A percentile compares a stretch with the other conserved stretches of the same genome.
Evolutionary conservation across 2,888 invertebrate species (phyloP).

Genomic region (Oscheius sp.): DNA sequence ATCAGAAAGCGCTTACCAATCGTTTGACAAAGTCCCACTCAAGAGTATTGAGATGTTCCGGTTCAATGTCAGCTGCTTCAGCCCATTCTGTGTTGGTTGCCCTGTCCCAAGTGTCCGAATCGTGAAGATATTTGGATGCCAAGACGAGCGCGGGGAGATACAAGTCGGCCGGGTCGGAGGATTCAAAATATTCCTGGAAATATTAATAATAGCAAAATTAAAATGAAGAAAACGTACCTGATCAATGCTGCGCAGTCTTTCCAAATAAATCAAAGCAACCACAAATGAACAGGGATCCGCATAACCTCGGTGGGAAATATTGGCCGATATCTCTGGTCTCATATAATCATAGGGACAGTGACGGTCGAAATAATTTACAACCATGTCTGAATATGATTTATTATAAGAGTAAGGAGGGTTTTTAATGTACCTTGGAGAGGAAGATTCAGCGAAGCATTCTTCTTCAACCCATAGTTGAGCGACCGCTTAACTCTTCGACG

Average conservation of each 20-base stretch:
- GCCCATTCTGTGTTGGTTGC: constrained; percentile 89
- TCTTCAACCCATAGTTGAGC: constrained; percentile 83
- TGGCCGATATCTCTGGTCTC: constrained; percentile 66
- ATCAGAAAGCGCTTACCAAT: constrained; percentile 78
- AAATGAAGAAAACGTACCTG: constrained; percentile 38
- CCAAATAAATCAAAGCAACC: constrained; percentile 90
- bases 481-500: constrained; percentile 84
- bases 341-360: constrained; percentile 67
- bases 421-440: constrained; percentile 62
- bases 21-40: constrained; percentile 76
- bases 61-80: constrained; percentile 82
- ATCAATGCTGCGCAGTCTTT: constrained; percentile 82
- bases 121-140: constrained; percentile 93
- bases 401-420: too few relatives aligned
- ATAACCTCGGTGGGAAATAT: constrained; percentile 78
- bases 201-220: background rate
- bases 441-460: constrained; percentile 60
- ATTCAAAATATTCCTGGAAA: constrained; percentile 85
- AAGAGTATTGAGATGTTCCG: constrained; percentile 83
- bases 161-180: constrained; percentile 87
- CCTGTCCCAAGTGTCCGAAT: constrained; percentile 87
- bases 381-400: constrained; percentile 70
- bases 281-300: constrained; percentile 92
- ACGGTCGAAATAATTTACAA: constrained; percentile 69
- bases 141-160: constrained; percentile 96